Evolutionary conservation across 2,113 vertebrate species (phyloP).

Genomic region (Leptobrachium ailaonicum): DNA sequence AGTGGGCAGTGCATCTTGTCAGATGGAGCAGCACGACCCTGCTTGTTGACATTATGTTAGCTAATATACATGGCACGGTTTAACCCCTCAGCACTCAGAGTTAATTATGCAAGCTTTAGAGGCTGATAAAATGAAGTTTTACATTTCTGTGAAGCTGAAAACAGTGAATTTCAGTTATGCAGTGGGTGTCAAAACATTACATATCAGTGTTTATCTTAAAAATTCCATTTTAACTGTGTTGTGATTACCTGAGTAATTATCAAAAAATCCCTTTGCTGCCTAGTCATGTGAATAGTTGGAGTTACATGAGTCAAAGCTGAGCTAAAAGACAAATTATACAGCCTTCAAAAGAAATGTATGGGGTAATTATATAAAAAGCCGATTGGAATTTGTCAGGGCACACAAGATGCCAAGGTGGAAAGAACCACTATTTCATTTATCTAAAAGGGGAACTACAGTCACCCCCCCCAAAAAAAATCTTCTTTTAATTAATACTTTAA

Average conservation of each 20-base stretch:
- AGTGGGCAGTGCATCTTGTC: no score
- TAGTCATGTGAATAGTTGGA: slow-evolving; percentile 20
- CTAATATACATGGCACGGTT: no score
- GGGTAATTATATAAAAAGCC: neutral
- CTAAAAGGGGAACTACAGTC: no score
- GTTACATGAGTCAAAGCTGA: slow-evolving; percentile 1
- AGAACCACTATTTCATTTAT: no score
- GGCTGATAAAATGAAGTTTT: neutral
- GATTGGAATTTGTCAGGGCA: neutral
- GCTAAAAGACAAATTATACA: slow-evolving; percentile 4
- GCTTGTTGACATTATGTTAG: no score
- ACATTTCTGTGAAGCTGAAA: neutral
- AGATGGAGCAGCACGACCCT: no score
- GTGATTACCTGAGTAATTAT: slow-evolving; percentile 45
- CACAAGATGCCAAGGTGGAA: neutral
- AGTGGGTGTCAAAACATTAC: slow-evolving; percentile 31
- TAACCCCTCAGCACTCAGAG: no score
- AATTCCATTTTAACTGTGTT: slow-evolving; percentile 19
- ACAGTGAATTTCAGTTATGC: neutral
- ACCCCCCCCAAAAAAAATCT: no score
- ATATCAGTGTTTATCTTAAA: slow-evolving; percentile 16
- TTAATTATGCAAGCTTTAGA: no score
- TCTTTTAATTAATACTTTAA: no score
- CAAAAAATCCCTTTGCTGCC: slow-evolving; percentile 24
- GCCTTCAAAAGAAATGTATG: neutral